Conservation (phyloP, 1,140 invertebrate species). For the Anastrepha ludens region DNA sequence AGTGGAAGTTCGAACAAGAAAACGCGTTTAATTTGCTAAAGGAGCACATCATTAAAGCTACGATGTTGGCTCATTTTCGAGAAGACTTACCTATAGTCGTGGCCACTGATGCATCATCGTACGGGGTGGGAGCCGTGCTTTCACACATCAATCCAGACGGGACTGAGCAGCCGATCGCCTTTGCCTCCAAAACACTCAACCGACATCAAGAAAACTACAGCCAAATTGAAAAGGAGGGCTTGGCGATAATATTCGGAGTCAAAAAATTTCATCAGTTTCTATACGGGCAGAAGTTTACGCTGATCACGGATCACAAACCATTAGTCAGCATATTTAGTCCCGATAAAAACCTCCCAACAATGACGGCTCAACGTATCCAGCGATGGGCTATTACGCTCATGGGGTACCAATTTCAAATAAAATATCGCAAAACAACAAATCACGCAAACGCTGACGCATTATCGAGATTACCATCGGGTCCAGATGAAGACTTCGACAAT, state of each 20-base stretch:
- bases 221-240: slow-evolving; percentile 74
- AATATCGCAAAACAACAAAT: not conserved
- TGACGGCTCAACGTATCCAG: slow-evolving; percentile 61
- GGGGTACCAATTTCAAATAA: not conserved
- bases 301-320: slow-evolving; percentile 75
- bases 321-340: slow-evolving; percentile 71
- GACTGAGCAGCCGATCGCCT: too few relatives aligned
- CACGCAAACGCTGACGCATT: not conserved
- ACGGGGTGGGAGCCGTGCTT: too few relatives aligned
- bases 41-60: too few relatives aligned
- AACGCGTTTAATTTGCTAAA: too few relatives aligned
- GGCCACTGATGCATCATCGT: too few relatives aligned
- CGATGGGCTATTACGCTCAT: not conserved
- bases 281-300: slow-evolving; percentile 61
- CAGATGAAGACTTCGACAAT: not conserved
- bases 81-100: too few relatives aligned
- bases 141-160: too few relatives aligned
- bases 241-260: slow-evolving; percentile 70
- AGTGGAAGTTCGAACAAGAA: too few relatives aligned
- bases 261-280: slow-evolving; percentile 72
- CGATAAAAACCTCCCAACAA: slow-evolving; percentile 66
- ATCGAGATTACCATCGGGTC: not conserved
- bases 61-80: too few relatives aligned
- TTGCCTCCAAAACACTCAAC: too few relatives aligned
- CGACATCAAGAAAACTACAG: slow-evolving; percentile 62